Evolutionary conservation across 2,888 invertebrate genomes (phyloP).

Genomic region (Helleia helle): DNA sequence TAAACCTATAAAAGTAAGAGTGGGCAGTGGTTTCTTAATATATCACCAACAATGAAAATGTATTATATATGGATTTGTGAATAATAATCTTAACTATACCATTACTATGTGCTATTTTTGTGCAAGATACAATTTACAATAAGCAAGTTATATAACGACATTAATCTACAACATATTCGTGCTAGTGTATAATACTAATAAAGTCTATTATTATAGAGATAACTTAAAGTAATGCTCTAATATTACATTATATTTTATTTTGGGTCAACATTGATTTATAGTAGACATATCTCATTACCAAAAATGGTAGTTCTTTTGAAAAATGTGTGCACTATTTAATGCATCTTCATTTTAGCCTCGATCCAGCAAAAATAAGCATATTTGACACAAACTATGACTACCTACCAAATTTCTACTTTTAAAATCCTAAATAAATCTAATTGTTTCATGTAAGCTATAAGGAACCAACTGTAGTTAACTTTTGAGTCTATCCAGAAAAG

Average conservation of each 20-base stretch:
- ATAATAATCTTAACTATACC: conserved; percentile 22
- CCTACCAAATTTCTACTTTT: not conserved
- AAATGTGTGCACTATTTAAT: no score
- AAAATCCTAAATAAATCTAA: not conserved
- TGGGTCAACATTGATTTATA: not conserved
- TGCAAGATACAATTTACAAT: conserved; percentile 33
- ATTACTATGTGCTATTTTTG: conserved; percentile 50
- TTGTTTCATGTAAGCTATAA: conserved; percentile 2
- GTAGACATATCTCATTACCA: conserved; percentile 5
- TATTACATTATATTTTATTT: not conserved
- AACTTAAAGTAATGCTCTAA: no score
- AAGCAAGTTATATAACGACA: conserved; percentile 1
- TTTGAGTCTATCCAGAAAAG: not conserved
- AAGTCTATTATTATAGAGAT: not conserved
- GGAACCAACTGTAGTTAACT: conserved; percentile 4
- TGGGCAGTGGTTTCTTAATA: not conserved
- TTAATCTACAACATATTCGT: conserved; percentile 6
- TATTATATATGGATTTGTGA: not conserved
- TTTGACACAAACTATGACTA: conserved; percentile 1
- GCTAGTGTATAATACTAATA: conserved; percentile 1
- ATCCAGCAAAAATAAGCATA: conserved; percentile 7
- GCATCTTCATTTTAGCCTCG: conserved; percentile 1
- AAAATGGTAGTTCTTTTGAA: conserved; percentile 2
- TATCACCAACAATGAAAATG: conserved; percentile 4
- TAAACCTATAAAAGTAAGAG: no score